These are phyloP conservation scores for Guaruba guarouba DNA, from an alignment of 2,113 vertebrate genomes.

Conservation along the genomic window DNA sequence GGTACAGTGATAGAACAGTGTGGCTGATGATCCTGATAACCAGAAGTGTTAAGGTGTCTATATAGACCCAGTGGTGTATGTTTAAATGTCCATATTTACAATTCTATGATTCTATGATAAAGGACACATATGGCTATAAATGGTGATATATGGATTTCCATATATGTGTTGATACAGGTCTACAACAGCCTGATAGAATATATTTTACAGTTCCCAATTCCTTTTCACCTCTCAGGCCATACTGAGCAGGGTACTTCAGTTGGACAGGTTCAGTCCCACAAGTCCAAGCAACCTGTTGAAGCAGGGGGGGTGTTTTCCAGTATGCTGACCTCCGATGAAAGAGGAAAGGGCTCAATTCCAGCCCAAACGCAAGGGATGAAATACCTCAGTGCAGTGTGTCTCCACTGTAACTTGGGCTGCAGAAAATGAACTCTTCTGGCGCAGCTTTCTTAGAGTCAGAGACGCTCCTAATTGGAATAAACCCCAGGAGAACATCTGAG, in stretches of 20 bases:
- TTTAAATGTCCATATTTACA: neutral
- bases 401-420: neutral
- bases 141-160: neutral
- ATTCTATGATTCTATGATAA: neutral
- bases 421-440: conserved; percentile 8
- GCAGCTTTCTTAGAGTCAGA: conserved; percentile 41
- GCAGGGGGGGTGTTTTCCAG: accelerated
- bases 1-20: conserved; percentile 6
- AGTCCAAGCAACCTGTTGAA: neutral
- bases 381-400: neutral
- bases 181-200: neutral
- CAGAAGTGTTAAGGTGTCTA: neutral
- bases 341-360: neutral
- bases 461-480: conserved; percentile 53
- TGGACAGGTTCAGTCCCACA: neutral
- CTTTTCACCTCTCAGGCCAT: neutral
- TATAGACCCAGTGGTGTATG: neutral
- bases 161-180: neutral
- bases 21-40: conserved; percentile 23
- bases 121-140: neutral
- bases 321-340: accelerated
- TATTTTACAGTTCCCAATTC: neutral
- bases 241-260: neutral
- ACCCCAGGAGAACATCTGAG: conserved; percentile 47
- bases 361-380: neutral